phyloP scores from a whole-genome alignment of 2,113 vertebrate genomes.

The Malurus cyaneus region DNA sequence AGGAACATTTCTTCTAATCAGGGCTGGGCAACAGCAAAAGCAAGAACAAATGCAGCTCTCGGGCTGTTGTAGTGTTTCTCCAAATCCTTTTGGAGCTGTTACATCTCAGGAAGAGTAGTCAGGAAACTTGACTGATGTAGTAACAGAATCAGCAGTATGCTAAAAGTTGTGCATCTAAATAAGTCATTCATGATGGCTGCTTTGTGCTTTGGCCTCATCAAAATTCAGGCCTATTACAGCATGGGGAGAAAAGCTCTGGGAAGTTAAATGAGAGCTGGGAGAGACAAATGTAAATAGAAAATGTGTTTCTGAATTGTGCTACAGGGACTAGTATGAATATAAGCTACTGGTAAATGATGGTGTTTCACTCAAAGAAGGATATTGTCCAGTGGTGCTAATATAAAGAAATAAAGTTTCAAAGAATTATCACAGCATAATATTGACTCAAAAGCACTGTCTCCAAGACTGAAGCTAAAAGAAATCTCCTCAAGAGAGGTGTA shows the following conservation, averaged over 20 bases:
- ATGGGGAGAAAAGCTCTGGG: conserved; percentile 28
- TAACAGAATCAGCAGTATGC: conserved; percentile 46
- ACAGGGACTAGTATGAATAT: conserved; percentile 34
- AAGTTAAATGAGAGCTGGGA: conserved; percentile 32
- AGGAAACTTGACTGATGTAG: conserved; percentile 40
- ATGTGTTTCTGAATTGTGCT: conserved; percentile 36
- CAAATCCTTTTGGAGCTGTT: conserved; percentile 33
- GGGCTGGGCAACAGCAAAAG: conserved; percentile 14
- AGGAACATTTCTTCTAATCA: conserved; percentile 55
- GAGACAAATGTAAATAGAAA: conserved; percentile 51
- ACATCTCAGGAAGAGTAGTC: conserved; percentile 25
- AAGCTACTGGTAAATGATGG: conserved; percentile 51
- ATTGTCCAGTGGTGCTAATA: conserved; percentile 37
- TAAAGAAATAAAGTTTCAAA: conserved; percentile 32
- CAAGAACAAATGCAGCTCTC: conserved; percentile 30
- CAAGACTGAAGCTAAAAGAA: conserved; percentile 37
- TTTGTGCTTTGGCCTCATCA: conserved; percentile 56
- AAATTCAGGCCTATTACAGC: conserved; percentile 43
- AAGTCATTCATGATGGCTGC: conserved; percentile 44
- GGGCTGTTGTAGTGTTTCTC: background rate
- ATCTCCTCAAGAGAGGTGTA: conserved; percentile 33
- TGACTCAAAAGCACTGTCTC: conserved; percentile 24
- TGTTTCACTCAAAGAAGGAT: conserved; percentile 25
- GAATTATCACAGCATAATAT: conserved; percentile 38
- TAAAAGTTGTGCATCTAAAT: conserved; percentile 42